phyloP scores from a whole-genome alignment of 2,113 vertebrate species.

The Mionectes macconnelli region DNA sequence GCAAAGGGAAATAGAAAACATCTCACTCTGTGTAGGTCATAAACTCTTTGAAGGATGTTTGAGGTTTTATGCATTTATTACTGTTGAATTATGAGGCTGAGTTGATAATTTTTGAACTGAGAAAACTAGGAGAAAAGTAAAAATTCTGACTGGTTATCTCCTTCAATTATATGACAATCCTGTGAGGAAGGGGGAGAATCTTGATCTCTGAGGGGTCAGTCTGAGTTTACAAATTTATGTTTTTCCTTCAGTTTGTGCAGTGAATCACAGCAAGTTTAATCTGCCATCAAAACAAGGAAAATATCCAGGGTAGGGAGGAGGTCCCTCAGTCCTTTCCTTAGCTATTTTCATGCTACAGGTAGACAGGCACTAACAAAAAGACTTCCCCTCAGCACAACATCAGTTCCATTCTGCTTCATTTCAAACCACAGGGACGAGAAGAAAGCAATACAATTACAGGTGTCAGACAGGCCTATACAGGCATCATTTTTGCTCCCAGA shows the following conservation, averaged over 20 bases:
- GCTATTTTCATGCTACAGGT: background rate
- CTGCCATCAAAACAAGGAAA: background rate
- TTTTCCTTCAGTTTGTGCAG: background rate
- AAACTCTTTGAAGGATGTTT: background rate
- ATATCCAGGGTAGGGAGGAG: background rate
- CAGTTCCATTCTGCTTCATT: background rate
- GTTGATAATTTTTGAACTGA: background rate
- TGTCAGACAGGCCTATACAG: background rate
- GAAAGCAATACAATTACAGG: background rate
- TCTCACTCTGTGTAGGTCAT: background rate
- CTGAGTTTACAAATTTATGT: background rate
- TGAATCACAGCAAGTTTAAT: background rate
- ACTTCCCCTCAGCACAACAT: background rate
- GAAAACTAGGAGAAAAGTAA: background rate
- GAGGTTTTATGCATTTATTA: background rate
- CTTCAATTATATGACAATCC: background rate
- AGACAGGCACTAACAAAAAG: background rate
- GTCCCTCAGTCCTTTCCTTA: background rate
- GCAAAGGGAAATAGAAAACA: background rate
- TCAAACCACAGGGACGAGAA: background rate
- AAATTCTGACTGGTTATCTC: background rate
- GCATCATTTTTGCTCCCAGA: background rate
- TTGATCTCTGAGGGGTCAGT: accelerated
- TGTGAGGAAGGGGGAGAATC: background rate
- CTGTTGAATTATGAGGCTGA: background rate